Percentiles rank a stretch among this genome's conserved stretches.
phyloP scores from a whole-genome alignment of 2,888 invertebrate species.

The Rotaria sp. region DNA sequence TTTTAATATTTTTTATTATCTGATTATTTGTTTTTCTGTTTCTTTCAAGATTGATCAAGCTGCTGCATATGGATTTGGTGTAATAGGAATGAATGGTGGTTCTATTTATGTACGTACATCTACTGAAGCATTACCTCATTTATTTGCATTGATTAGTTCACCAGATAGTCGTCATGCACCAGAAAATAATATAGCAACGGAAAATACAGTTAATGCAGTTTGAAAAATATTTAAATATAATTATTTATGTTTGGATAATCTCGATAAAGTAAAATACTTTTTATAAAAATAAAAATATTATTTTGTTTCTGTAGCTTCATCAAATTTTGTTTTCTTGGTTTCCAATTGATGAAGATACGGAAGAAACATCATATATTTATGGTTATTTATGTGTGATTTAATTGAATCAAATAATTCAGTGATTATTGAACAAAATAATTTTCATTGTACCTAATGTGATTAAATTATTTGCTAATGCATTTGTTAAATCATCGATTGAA shows the following conservation, averaged over 20 bases:
- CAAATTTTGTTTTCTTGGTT: slow-evolving; percentile 89
- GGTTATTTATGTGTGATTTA: slow-evolving; percentile 86
- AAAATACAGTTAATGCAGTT: slow-evolving; percentile 95
- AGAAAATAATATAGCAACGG: slow-evolving; percentile 83
- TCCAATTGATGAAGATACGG: slow-evolving; percentile 87
- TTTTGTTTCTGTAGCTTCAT: slow-evolving; percentile 73
- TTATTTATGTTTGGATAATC: slow-evolving; percentile 32
- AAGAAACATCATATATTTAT: slow-evolving; percentile 90
- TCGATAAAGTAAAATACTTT: not conserved
- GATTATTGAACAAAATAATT: slow-evolving; percentile 75
- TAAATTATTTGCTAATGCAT: slow-evolving; percentile 79
- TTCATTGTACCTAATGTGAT: slow-evolving; percentile 81
- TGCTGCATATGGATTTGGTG: slow-evolving; percentile 89
- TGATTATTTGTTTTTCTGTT: not conserved
- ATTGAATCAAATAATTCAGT: slow-evolving; percentile 80
- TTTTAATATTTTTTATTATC: not conserved
- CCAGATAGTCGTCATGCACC: slow-evolving; percentile 71
- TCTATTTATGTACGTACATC: slow-evolving; percentile 57
- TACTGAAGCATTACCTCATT: slow-evolving; percentile 70
- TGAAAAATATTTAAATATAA: slow-evolving; percentile 86
- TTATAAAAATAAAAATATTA: not conserved
- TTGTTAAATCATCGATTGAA: slow-evolving; percentile 73
- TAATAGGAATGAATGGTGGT: slow-evolving; percentile 70
- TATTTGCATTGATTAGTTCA: slow-evolving; percentile 74
- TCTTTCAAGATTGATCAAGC: slow-evolving; percentile 66